These are phyloP conservation scores for Spea bombifrons DNA, from an alignment of 2,113 vertebrate species.

Conservation along the genomic window DNA sequence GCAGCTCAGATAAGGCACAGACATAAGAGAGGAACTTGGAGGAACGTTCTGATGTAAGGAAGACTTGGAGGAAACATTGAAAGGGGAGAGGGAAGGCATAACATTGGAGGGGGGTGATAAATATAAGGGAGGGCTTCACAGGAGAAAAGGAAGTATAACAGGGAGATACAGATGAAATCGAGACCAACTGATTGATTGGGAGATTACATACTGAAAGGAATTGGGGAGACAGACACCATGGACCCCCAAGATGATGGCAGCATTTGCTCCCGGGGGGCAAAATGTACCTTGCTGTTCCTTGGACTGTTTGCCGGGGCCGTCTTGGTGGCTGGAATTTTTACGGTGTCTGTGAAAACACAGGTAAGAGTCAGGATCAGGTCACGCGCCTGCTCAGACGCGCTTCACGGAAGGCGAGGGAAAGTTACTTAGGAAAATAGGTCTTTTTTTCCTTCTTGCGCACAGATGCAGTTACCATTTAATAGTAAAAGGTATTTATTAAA, in stretches of 20 bases:
- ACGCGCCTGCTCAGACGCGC: not conserved
- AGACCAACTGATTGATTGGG: not conserved
- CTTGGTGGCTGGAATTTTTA: slow-evolving; percentile 11
- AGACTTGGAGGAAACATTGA: not conserved
- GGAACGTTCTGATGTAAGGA: not conserved
- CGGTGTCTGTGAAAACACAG: slow-evolving; percentile 22
- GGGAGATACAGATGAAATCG: not conserved
- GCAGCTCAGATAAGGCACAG: not conserved
- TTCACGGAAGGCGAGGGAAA: not conserved
- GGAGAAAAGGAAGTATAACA: not conserved
- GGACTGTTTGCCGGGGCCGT: slow-evolving; percentile 1
- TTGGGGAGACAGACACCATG: slow-evolving; percentile 2
- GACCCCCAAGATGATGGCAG: not conserved
- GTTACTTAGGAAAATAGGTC: no score
- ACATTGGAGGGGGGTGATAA: not conserved
- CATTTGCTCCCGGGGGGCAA: not conserved
- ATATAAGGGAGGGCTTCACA: not conserved
- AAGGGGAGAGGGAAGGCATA: not conserved
- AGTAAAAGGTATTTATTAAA: no score
- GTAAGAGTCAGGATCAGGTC: slow-evolving; percentile 16
- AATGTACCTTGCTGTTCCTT: slow-evolving; percentile 11
- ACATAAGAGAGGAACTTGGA: not conserved
- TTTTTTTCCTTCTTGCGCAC: no score
- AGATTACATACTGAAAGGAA: not conserved
- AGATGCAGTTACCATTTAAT: no score